A percentile compares a stretch with the other conserved stretches of the same genome.
Conservation (phyloP, 92 coral and sea anemone genomes). For the Micromussa lordhowensis region DNA sequence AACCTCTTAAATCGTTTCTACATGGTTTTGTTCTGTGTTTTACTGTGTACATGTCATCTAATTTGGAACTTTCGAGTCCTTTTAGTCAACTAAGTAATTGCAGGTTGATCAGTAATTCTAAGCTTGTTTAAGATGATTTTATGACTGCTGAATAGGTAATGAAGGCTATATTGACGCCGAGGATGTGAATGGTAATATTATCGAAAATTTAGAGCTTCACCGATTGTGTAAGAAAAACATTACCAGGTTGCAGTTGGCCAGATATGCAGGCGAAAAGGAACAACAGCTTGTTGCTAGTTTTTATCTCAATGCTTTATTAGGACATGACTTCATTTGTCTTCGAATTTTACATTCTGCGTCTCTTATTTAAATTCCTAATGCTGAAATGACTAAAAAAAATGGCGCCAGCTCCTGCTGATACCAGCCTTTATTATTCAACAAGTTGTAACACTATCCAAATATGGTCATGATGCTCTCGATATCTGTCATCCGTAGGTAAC, state of each 20-base stretch:
- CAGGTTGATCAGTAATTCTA: neutral
- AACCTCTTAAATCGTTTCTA: neutral
- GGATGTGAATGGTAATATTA: neutral
- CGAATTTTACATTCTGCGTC: neutral
- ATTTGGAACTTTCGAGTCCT: neutral
- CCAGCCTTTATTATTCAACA: too few relatives aligned
- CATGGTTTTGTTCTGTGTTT: neutral
- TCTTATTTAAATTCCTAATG: neutral
- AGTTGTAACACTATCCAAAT: too few relatives aligned
- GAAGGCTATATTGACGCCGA: neutral
- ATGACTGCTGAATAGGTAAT: neutral
- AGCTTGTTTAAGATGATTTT: neutral
- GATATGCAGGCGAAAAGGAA: neutral
- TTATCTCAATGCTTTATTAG: neutral
- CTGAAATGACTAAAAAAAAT: too few relatives aligned
- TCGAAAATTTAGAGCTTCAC: neutral
- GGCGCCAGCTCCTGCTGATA: too few relatives aligned
- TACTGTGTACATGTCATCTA: neutral
- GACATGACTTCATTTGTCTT: neutral
- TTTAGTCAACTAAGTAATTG: neutral
- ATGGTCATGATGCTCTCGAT: too few relatives aligned
- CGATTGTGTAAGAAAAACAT: neutral
- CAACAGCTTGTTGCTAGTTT: neutral
- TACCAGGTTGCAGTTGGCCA: neutral
- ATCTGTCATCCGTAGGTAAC: too few relatives aligned